Conservation (phyloP, 2,113 vertebrate species). For the Leptocoma aspasia region DNA sequence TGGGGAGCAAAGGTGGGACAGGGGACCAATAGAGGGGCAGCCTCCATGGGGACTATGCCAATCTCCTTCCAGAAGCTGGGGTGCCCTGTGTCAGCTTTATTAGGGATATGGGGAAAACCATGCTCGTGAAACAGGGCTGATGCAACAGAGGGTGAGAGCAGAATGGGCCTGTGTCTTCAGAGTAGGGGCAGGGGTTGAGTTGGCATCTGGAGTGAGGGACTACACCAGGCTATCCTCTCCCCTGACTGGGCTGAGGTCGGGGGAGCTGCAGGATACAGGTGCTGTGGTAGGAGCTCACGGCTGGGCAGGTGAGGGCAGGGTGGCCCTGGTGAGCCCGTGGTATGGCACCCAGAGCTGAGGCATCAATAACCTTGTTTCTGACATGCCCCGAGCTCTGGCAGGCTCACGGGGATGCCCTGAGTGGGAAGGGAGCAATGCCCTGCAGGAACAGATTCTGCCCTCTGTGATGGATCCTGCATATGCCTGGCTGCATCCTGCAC, state of each 20-base stretch:
- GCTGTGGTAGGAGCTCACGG: neutral
- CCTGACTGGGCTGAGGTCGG: accelerated
- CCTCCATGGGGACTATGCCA: neutral
- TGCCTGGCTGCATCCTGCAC: neutral
- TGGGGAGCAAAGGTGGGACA: neutral
- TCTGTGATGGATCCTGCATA: too few species aligned
- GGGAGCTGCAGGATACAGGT: neutral
- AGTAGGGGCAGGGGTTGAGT: neutral
- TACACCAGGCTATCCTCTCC: neutral
- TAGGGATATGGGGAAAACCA: neutral
- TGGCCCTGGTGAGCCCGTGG: accelerated
- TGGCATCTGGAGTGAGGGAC: neutral
- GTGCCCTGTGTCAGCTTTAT: neutral
- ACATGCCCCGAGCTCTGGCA: accelerated
- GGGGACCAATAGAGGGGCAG: accelerated
- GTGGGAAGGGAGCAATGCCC: neutral
- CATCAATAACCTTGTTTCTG: neutral
- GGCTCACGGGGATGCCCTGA: neutral
- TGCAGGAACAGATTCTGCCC: neutral
- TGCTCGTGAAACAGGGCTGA: neutral
- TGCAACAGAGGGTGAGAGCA: neutral
- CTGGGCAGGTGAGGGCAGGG: neutral
- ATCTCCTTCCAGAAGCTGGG: neutral
- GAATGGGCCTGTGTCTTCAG: accelerated
- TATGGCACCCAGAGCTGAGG: too few species aligned